phyloP scores from a whole-genome alignment of 2,113 vertebrate species.

The Percina caprodes region DNA sequence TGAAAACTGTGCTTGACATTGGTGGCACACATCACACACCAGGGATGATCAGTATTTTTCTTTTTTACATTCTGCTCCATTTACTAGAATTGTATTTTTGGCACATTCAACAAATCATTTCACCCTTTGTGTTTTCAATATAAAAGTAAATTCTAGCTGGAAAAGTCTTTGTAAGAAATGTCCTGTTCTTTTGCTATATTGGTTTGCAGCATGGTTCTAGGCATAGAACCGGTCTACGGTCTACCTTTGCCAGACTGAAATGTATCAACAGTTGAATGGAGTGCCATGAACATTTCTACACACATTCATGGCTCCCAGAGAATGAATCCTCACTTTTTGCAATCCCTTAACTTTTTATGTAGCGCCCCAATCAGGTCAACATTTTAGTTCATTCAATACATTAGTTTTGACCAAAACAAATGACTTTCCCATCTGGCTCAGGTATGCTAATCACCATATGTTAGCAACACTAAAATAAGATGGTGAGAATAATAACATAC shows the following conservation, averaged over 20 bases:
- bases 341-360: neutral
- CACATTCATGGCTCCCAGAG: neutral
- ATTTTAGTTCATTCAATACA: too few relatives aligned
- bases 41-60: neutral
- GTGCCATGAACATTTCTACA: neutral
- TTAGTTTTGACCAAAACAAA: neutral
- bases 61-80: neutral
- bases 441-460: neutral
- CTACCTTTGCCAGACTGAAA: neutral
- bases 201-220: too few relatives aligned
- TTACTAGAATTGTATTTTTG: neutral
- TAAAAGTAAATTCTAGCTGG: neutral
- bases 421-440: neutral
- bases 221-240: too few relatives aligned
- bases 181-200: neutral
- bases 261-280: neutral
- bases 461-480: neutral
- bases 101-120: constrained; percentile 4
- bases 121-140: neutral
- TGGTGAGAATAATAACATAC: neutral
- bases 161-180: neutral
- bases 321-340: too few relatives aligned
- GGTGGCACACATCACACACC: neutral
- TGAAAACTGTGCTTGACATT: neutral
- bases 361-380: neutral